phyloP scores from a whole-genome alignment of 2,797 vertebrate genomes.

The Meriones psammophilus region DNA sequence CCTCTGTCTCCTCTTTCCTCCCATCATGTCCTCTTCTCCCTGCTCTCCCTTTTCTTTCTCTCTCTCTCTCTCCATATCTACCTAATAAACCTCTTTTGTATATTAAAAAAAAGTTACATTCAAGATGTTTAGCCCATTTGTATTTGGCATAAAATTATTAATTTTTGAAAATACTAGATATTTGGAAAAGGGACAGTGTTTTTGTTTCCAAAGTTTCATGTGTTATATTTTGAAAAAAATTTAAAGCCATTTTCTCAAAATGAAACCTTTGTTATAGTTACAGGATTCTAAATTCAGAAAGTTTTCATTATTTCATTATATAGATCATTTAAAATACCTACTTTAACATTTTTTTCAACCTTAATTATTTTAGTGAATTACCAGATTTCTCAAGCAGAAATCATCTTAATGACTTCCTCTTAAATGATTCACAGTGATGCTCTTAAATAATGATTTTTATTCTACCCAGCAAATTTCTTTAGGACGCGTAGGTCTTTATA shows the following conservation, averaged over 20 bases:
- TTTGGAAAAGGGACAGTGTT: not conserved
- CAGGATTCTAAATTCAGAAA: slow-evolving; percentile 31
- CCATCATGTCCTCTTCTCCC: no score
- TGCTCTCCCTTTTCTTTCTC: no score
- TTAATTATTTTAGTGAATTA: slow-evolving; percentile 17
- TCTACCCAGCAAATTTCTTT: not conserved
- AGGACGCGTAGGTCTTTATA: not conserved
- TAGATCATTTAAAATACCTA: not conserved
- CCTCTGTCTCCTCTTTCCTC: no score
- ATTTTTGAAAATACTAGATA: slow-evolving; percentile 18
- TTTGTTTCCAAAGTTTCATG: not conserved
- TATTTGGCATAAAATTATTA: not conserved
- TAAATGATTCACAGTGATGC: slow-evolving; percentile 21
- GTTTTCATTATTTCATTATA: not conserved
- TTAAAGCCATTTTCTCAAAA: slow-evolving; percentile 14
- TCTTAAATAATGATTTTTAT: slow-evolving; percentile 19
- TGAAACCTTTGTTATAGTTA: not conserved
- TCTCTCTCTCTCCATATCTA: no score
- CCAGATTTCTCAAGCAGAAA: slow-evolving; percentile 29
- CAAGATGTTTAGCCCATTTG: no score
- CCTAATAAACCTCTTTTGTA: no score
- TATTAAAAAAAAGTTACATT: no score
- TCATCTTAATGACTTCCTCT: slow-evolving; percentile 28
- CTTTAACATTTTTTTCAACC: not conserved
- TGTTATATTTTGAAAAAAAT: slow-evolving; percentile 39